A percentile compares a stretch with the other conserved stretches of the same genome.
phyloP scores from a whole-genome alignment of 35 echinoderm and acorn worm species.

The Hemicentrotus pulcherrimus region DNA sequence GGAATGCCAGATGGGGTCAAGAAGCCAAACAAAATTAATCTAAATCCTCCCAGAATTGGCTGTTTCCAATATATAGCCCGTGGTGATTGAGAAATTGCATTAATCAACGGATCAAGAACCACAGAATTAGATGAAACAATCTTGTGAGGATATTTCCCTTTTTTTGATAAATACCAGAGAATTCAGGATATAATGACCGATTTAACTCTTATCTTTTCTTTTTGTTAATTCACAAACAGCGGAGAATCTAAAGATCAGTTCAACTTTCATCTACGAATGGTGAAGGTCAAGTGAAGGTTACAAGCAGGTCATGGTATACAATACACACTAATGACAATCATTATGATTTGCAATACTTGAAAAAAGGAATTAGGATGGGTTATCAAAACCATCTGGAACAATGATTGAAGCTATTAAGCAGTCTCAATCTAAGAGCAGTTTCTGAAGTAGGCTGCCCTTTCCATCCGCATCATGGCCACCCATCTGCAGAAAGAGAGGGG shows the following conservation, averaged over 20 bases:
- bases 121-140: no score
- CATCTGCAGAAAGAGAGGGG: conserved; percentile 24
- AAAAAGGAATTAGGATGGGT: background rate
- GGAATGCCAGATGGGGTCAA: no score
- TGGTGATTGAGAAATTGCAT: no score
- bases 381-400: background rate
- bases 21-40: no score
- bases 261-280: background rate
- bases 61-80: no score
- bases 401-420: background rate
- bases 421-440: conserved; percentile 65
- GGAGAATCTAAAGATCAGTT: no score
- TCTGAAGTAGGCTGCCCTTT: conserved; percentile 78
- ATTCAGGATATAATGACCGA: background rate
- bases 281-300: background rate
- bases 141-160: no score
- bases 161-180: no score
- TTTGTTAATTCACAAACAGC: background rate
- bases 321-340: background rate
- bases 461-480: conserved; percentile 62
- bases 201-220: background rate
- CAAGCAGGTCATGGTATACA: background rate
- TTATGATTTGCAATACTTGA: background rate
- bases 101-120: no score
- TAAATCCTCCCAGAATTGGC: no score